A percentile compares a stretch with the other conserved stretches of the same genome.
These are phyloP conservation scores for Halichondria panicea DNA, from an alignment of 37 sponge, comb jelly and placozoan genomes.

Conservation along the genomic window DNA sequence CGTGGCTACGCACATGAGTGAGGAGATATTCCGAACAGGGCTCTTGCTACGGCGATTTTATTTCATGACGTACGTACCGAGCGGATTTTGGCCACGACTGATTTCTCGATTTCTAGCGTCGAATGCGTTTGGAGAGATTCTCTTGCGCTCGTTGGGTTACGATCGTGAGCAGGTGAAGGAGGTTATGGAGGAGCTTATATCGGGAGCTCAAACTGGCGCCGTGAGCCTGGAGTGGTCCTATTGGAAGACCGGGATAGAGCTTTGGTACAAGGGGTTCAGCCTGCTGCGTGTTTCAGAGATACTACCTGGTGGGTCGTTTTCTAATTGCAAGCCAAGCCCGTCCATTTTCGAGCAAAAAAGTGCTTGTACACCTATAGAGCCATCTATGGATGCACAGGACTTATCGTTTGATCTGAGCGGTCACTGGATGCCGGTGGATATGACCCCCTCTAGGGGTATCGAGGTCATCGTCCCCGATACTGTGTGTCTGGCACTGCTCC, in stretches of 20 bases:
- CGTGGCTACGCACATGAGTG: conserved; percentile 18
- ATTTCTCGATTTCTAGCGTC: conserved; percentile 78
- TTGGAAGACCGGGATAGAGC: conserved; percentile 91
- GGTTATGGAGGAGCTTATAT: conserved; percentile 3
- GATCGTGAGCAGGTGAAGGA: conserved; percentile 40
- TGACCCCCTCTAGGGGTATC: conserved; percentile 60
- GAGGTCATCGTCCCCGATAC: conserved; percentile 75
- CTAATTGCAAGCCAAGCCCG: conserved; percentile 51
- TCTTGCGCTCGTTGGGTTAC: conserved; percentile 50
- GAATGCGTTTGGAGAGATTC: conserved; percentile 24
- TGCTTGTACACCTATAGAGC: conserved; percentile 61
- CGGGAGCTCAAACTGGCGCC: background rate
- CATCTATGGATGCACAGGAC: conserved; percentile 32
- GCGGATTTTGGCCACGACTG: conserved; percentile 93
- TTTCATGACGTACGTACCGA: conserved; percentile 91
- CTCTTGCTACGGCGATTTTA: conserved; percentile 82
- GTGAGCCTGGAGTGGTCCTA: conserved; percentile 80
- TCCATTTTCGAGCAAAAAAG: conserved; percentile 21
- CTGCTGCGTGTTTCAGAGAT: conserved; percentile 78
- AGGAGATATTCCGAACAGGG: conserved; percentile 56
- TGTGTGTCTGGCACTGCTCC: conserved; percentile 48
- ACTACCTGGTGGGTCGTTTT: conserved; percentile 38
- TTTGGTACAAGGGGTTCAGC: conserved; percentile 78
- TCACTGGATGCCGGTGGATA: conserved; percentile 60
- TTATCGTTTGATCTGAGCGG: conserved; percentile 75